Conservation (phyloP, 2,113 vertebrate genomes). For the Gallinago media region DNA sequence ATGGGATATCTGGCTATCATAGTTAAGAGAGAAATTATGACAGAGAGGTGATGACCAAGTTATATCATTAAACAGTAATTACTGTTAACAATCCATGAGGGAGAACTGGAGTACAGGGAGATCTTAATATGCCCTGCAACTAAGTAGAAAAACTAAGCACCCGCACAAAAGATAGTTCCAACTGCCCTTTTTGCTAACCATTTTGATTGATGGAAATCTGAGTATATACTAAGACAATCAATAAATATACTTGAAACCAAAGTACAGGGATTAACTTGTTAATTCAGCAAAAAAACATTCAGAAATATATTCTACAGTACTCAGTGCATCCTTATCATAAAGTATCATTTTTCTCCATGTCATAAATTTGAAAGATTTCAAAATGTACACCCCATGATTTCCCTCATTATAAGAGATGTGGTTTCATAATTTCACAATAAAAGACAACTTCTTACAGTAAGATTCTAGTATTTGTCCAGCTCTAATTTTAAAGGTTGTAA, state of each 20-base stretch:
- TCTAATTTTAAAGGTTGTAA: neutral
- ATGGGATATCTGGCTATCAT: neutral
- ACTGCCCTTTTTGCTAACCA: neutral
- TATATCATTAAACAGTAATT: neutral
- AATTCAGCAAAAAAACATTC: neutral
- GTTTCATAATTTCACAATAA: neutral
- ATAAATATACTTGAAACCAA: neutral
- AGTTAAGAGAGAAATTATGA: neutral
- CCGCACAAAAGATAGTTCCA: neutral
- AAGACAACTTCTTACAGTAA: neutral
- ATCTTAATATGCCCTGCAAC: neutral
- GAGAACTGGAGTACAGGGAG: neutral
- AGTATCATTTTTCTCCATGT: neutral
- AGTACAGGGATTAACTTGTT: neutral
- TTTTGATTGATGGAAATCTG: neutral
- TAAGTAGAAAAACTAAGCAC: neutral
- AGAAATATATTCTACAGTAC: neutral
- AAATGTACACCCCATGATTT: neutral
- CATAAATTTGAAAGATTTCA: neutral
- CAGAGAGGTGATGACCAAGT: neutral
- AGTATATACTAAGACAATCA: neutral
- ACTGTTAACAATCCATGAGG: neutral
- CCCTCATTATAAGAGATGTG: neutral
- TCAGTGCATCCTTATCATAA: neutral
- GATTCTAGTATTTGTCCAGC: neutral